Evolutionary conservation across 2,888 invertebrate species (phyloP), one percentile per base, ranked within the genome.

Genomic region (Lepidochitona cinerea): DNA sequence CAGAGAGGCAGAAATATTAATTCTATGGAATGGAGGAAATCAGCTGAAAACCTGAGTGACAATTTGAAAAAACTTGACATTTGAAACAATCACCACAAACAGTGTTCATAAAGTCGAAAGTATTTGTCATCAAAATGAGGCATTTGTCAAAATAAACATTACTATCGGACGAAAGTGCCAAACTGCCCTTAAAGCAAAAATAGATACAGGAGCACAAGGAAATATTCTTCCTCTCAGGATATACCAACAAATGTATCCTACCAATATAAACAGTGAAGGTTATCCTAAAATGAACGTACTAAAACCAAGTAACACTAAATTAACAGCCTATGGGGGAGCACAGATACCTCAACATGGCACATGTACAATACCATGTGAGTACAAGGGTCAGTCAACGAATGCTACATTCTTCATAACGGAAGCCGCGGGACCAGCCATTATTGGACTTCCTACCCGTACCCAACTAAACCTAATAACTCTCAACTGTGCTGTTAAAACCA

Each of bases 191-290:
- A 54, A 54, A 32, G 65, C 36, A 12, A 70, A 70, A 32, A 23
- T 54, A 23, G 70, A 70, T 37, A 54, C 59, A 14, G 70, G 70
- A n/a, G 70, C 70, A 26, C 70, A 70, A 70, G 59, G 35, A n/a
- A 70, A 59, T 41, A 70, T 35, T n/a, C 59, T 70, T 12, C 70
- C 54, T 5, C 18, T 59, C 2, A 29, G 54, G 14, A 70, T 54
- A 14, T 70, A 33, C 35, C 33, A 32, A 12, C 1, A 29, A 23
- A 32, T 53, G 37, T 70, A 33, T 53, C 70, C 70, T 49, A 23
- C 29, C n/a, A 70, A 54, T n/a, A 18, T 70, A 3, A 26, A 53
- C 26, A 26, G 7, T 18, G n/a, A 64, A 23, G 70, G 70, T 5
- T 36, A 41, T n/a, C 66, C 65, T 1, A 66, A 66, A 66, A n/a